Evolutionary conservation across 1,140 invertebrate species (phyloP).

Genomic region (Drepana arcuata): DNA sequence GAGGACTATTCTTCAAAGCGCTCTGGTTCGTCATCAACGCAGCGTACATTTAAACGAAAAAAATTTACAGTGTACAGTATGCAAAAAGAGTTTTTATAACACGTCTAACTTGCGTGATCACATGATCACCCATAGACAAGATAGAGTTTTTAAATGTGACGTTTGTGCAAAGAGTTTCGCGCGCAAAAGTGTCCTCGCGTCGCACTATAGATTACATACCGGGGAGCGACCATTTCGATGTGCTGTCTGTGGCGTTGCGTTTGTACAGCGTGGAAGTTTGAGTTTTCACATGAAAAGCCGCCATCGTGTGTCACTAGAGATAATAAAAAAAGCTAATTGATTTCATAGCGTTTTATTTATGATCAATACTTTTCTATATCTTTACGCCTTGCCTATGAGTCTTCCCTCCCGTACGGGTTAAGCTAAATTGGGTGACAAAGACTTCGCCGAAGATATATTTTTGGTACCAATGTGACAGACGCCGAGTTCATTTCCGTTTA

Average conservation of each 20-base stretch:
- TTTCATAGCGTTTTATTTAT: no score
- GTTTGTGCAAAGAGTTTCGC: slow-evolving; percentile 15
- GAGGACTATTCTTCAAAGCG: slow-evolving; percentile 8
- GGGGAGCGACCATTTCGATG: slow-evolving; percentile 12
- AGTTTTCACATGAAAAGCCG: slow-evolving; percentile 14
- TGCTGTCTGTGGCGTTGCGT: slow-evolving; percentile 4
- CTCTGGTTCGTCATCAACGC: slow-evolving; percentile 74
- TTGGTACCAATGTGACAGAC: no score
- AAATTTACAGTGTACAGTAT: slow-evolving; percentile 80
- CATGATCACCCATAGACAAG: slow-evolving; percentile 16
- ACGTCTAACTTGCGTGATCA: slow-evolving; percentile 13
- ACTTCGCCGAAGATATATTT: no score
- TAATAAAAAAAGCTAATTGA: no score
- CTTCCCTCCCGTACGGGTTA: no score
- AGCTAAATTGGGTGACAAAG: no score
- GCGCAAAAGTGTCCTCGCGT: slow-evolving; percentile 5
- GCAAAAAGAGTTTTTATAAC: slow-evolving; percentile 32
- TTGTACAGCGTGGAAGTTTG: slow-evolving; percentile 13
- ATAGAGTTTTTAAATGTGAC: slow-evolving; percentile 13
- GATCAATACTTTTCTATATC: no score
- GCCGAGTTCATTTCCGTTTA: no score
- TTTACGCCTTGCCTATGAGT: no score
- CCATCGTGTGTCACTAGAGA: no score
- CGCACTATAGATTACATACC: slow-evolving; percentile 15
- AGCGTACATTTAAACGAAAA: slow-evolving; percentile 82